Base-by-base conservation (phyloP, 2,797 vertebrate genomes). In the Macropodus opercularis region DNA sequence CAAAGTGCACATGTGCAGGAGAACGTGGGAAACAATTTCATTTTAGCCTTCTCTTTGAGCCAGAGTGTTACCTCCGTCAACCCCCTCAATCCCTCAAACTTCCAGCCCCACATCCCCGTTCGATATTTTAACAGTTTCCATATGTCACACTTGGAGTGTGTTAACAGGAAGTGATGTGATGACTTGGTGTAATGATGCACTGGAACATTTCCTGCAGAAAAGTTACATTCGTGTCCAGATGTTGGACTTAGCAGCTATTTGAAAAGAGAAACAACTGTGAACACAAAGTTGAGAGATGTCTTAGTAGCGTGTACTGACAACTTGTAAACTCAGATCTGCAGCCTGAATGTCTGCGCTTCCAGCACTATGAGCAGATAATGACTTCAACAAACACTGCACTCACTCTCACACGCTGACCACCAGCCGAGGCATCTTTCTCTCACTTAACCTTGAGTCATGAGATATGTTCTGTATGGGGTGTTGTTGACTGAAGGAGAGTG, bases 141-240 rank as follows among this genome's bases (percentile, higher is more conserved):
- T 76, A 80, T 91, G 91, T 70, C 65, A 75, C 52, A 83, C 48
- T 65, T 74, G 23, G 71, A 81, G 67, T 68, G 63, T 83, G 72
- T 88, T 79, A 81, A 82, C 80, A 90, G 89, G 90, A 91, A 90
- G 85, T 86, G 83, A 90, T 84, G 83, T 21, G 8, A 80, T 68
- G 65, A 67, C 69, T 83, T 73, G 55, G 53, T 75, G 72, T 85
- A 84, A 85, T 84, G 76, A 72, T 76, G 77, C 70, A 15, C 74
- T 64, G 63, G 71, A 83, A 82, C 64, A 77, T 77, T 84, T 86
- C 72, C 62, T 69, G 50, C 34, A 56, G 35, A 47, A 69, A 49
- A 72, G 14, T 32, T 63, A 59, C 51, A 68, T 75, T 49, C 56
- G 67, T 11, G 18, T 71, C 79, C 78, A 85, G 78, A 83, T 85